Conservation (phyloP, 1,140 invertebrate species). For the Drosophila littoralis region DNA sequence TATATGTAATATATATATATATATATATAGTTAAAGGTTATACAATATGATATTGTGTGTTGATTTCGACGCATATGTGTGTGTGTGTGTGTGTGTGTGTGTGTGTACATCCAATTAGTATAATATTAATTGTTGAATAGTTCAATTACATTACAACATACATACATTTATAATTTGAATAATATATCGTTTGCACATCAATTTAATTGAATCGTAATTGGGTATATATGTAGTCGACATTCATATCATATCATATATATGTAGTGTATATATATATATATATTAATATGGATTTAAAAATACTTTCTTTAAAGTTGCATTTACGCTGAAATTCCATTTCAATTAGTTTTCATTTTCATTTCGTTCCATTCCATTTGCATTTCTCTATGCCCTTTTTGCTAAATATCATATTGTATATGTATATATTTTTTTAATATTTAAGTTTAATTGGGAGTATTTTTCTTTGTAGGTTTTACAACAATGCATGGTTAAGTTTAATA, state of each 20-base stretch:
- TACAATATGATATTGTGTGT: too few species aligned
- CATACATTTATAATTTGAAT: not conserved
- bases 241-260: not conserved
- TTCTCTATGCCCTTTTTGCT: not conserved
- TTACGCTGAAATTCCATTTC: not conserved
- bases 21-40: not conserved
- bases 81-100: not conserved
- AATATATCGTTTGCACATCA: not conserved
- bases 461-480: not conserved
- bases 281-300: not conserved
- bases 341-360: not conserved
- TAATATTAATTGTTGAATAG: not conserved
- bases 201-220: not conserved
- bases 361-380: not conserved
- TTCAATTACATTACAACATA: not conserved
- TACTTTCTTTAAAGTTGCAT: not conserved
- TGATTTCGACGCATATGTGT: not conserved
- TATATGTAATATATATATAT: too few species aligned
- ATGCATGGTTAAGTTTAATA: not conserved
- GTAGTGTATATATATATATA: not conserved
- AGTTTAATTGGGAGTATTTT: not conserved
- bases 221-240: not conserved
- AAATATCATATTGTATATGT: too few species aligned
- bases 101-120: not conserved
- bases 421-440: not conserved